Evolutionary conservation across 2,113 vertebrate species (phyloP), one percentile per base, ranked within the genome.

Genomic region (Hypocryptadius cinnamomeus): DNA sequence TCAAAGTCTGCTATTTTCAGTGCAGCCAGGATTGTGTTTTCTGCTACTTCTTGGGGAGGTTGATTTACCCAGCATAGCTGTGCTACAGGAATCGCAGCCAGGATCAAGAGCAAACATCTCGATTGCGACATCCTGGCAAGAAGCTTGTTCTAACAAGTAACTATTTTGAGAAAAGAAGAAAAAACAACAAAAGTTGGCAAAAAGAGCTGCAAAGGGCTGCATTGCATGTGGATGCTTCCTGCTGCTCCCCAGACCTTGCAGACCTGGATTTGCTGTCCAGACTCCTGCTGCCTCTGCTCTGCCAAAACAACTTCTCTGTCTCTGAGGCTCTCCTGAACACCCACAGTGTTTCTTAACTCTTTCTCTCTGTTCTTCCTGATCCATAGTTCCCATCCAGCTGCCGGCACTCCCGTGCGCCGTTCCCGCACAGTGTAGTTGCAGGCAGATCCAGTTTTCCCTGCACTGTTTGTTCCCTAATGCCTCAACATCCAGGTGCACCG

Each of bases 101-200:
- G 80, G 23, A 95, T 89, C 65, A 79, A 89, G 85, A 95, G 66
- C 89, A 93, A 96, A 92, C 53, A 10, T 82, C 88, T 85, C 33
- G 56, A 5, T 92, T 96, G 95, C 74, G 0, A 96, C 95, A 96
- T 91, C 72, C 77, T 88, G 82, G 90, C 85, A 89, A 74, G 91
- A 85, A 77, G 53, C 80, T 92, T 94, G 92, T 96, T 94, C 82
- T 90, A 85, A 85, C 57, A 93, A 95, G 82, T 70, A 78, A 48
- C 65, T 94, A 89, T 91, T 89, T 85, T 91, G 89, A 78, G 89
- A 86, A 87, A 96, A 84, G 76, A 91, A 83, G 4, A 44, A 93
- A 70, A 91, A 88, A 59, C 63, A 91, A 65, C 44, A 71, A 33
- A 82, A 76, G 45, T 40, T 93, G 59, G 90, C 91, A 91, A 85